phyloP scores from a whole-genome alignment of 23 tunicate species.

The Halocynthia aurantium region DNA sequence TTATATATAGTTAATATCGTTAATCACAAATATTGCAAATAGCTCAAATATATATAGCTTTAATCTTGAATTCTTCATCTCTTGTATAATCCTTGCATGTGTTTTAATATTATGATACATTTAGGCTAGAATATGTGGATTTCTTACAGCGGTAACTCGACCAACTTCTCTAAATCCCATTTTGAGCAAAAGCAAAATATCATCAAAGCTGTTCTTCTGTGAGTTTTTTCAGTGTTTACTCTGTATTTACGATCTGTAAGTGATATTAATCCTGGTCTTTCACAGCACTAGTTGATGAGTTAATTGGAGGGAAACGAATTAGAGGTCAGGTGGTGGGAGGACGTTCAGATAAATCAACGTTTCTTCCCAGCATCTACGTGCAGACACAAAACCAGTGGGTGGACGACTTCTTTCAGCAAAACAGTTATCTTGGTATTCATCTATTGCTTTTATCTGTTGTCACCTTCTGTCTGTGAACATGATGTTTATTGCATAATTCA shows the following conservation, averaged over 20 bases:
- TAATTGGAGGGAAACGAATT: constrained; percentile 58
- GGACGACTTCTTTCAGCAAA: constrained; percentile 67
- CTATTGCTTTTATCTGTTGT: too few species aligned
- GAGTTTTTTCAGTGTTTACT: background rate
- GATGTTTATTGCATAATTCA: too few species aligned
- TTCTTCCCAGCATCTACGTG: constrained; percentile 60
- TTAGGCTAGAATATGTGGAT: constrained; percentile 62
- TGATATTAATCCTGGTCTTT: background rate
- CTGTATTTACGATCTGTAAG: background rate
- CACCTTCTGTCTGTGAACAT: too few species aligned
- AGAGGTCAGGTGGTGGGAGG: constrained; percentile 67
- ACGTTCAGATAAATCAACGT: constrained; percentile 51
- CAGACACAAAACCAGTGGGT: constrained; percentile 64
- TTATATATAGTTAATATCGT: too few species aligned
- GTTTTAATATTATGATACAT: too few species aligned
- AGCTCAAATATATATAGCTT: too few species aligned
- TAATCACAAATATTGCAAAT: too few species aligned
- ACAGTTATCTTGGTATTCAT: constrained; percentile 43
- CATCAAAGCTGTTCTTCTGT: constrained; percentile 33
- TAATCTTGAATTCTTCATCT: too few species aligned
- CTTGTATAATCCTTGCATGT: too few species aligned
- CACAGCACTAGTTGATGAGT: constrained; percentile 49
- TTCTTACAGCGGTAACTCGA: constrained; percentile 65
- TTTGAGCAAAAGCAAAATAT: constrained; percentile 20
- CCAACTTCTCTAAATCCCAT: constrained; percentile 41